Evolutionary conservation across 2,797 vertebrate genomes (phyloP).

Genomic region (Acanthis flammea): DNA sequence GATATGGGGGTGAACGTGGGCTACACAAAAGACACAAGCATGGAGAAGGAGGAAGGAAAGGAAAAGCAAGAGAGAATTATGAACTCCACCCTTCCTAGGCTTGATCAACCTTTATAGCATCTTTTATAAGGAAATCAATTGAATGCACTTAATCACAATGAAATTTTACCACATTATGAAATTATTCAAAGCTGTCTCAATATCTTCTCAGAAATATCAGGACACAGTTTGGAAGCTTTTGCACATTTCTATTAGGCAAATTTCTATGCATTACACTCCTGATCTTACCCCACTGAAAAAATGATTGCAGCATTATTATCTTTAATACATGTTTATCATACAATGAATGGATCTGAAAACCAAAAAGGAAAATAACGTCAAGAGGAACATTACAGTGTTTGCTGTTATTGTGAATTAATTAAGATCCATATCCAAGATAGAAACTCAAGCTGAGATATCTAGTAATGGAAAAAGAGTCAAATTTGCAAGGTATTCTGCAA

Average conservation of each 20-base stretch:
- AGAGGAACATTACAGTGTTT: background rate
- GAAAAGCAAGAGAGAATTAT: background rate
- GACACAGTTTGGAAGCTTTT: background rate
- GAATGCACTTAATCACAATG: background rate
- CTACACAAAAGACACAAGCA: background rate
- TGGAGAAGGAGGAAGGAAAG: background rate
- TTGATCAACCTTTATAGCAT: background rate
- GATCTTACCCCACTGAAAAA: background rate
- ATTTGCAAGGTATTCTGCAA: background rate
- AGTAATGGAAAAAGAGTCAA: background rate
- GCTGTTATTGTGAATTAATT: background rate
- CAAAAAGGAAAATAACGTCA: background rate
- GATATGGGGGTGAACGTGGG: fast-evolving
- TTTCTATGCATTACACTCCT: background rate
- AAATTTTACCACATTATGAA: background rate
- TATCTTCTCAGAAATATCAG: background rate
- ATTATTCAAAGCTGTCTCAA: background rate
- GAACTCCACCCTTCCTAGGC: background rate
- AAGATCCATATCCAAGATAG: background rate
- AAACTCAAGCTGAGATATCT: background rate
- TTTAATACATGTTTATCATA: background rate
- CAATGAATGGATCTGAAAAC: background rate
- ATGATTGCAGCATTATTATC: background rate
- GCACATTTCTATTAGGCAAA: background rate
- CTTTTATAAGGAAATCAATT: background rate